A percentile compares a stretch with the other conserved stretches of the same genome.
Conservation (phyloP, 2,113 vertebrate species). For the Alaudala cheleensis region DNA sequence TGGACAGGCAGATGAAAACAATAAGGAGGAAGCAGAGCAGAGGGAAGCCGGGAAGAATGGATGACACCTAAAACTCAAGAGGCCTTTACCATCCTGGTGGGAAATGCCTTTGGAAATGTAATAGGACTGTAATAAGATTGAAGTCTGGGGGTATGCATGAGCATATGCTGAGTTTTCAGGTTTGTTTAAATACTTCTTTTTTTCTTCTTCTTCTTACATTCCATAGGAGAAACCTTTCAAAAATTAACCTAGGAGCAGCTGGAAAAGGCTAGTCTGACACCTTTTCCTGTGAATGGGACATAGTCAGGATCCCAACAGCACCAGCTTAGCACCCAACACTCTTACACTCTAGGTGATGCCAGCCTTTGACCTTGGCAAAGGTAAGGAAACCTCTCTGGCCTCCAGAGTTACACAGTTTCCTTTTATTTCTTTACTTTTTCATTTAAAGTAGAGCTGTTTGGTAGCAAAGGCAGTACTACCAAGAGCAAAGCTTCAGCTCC, state of each 20-base stretch:
- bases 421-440: neutral
- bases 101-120: neutral
- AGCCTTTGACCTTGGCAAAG: neutral
- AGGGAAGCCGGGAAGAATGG: neutral
- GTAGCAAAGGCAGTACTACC: neutral
- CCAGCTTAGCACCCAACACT: neutral
- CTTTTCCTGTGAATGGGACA: neutral
- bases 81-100: neutral
- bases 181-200: neutral
- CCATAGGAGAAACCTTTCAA: neutral
- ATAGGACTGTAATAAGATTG: neutral
- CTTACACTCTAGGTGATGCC: neutral
- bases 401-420: neutral
- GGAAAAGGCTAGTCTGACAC: slow-evolving; percentile 16
- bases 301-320: neutral
- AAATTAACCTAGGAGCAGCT: slow-evolving; percentile 30
- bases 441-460: neutral
- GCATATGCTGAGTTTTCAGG: neutral
- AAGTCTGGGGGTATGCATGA: neutral
- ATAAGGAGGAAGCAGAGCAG: slow-evolving; percentile 2
- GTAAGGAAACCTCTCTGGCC: neutral
- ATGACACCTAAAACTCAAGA: neutral
- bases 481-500: neutral
- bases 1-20: slow-evolving; percentile 34
- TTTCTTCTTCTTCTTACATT: neutral